A percentile compares a stretch with the other conserved stretches of the same genome.
These are phyloP conservation scores for Silurus aristotelis DNA, from an alignment of 2,797 vertebrate species.

Conservation along the genomic window DNA sequence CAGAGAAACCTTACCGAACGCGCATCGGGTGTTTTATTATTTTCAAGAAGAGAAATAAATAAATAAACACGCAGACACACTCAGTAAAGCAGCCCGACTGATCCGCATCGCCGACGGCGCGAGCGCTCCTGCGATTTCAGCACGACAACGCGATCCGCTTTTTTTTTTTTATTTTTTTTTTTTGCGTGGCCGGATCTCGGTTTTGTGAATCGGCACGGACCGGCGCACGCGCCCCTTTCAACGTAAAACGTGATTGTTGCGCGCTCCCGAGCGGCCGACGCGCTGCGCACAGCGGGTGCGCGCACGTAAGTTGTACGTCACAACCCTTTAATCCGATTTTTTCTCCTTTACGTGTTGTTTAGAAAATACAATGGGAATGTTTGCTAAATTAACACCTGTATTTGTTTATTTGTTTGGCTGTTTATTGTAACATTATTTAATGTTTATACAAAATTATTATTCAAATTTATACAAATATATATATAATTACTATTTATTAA, in stretches of 20 bases:
- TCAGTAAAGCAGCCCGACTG: background rate
- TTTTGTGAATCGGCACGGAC: constrained; percentile 13
- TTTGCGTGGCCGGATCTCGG: background rate
- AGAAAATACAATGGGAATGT: background rate
- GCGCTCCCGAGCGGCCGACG: constrained; percentile 12
- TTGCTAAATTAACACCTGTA: background rate
- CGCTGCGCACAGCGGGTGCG: background rate
- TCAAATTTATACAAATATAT: background rate
- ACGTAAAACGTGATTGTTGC: constrained; percentile 6
- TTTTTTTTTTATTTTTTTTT: too few species aligned
- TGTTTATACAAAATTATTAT: too few species aligned
- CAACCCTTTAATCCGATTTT: background rate
- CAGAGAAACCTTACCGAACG: background rate
- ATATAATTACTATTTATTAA: background rate
- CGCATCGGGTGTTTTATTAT: too few species aligned
- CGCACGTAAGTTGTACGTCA: background rate
- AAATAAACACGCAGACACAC: background rate
- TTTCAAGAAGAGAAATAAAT: background rate
- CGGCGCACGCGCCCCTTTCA: background rate
- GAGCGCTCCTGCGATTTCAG: background rate
- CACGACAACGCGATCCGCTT: background rate
- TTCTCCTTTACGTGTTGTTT: too few species aligned
- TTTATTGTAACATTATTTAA: background rate
- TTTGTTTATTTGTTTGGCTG: too few species aligned
- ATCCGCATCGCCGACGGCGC: background rate